phyloP scores from a whole-genome alignment of 2,797 vertebrate species.

The Propithecus deckenii region DNA sequence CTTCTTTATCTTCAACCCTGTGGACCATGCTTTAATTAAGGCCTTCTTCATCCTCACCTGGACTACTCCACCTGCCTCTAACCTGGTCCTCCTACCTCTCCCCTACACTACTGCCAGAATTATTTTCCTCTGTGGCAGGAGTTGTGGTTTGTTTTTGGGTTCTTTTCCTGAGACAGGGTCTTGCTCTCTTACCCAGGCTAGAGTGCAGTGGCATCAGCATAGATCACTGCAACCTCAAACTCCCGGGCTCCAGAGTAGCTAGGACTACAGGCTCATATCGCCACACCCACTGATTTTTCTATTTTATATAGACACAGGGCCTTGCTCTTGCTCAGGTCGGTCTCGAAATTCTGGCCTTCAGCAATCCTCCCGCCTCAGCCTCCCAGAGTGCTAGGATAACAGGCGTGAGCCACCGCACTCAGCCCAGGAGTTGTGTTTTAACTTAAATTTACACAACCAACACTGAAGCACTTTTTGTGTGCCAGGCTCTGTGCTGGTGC shows the following conservation, averaged over 20 bases:
- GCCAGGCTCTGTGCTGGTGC: background rate
- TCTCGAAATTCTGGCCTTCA: background rate
- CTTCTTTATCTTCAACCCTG: background rate
- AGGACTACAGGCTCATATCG: background rate
- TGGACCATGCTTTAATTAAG: background rate
- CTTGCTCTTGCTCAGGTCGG: background rate
- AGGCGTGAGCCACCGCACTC: too few species aligned
- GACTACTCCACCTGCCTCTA: background rate
- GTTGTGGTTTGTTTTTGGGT: background rate
- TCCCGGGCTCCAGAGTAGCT: background rate
- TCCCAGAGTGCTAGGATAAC: background rate
- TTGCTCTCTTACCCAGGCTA: background rate
- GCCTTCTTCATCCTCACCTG: background rate
- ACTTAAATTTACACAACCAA: background rate
- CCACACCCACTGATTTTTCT: background rate
- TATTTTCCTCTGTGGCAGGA: background rate
- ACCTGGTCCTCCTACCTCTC: background rate
- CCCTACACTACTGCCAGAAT: background rate
- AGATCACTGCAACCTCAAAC: background rate
- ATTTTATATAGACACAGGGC: background rate
- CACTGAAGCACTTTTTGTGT: background rate
- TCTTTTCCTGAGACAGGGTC: background rate
- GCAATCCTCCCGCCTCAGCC: background rate
- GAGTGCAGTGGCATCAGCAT: background rate
- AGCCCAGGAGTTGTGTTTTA: background rate